A percentile compares a stretch with the other conserved stretches of the same genome.
phyloP scores from a whole-genome alignment of 1,140 invertebrate species.

The Rhizoglyphus robini region DNA sequence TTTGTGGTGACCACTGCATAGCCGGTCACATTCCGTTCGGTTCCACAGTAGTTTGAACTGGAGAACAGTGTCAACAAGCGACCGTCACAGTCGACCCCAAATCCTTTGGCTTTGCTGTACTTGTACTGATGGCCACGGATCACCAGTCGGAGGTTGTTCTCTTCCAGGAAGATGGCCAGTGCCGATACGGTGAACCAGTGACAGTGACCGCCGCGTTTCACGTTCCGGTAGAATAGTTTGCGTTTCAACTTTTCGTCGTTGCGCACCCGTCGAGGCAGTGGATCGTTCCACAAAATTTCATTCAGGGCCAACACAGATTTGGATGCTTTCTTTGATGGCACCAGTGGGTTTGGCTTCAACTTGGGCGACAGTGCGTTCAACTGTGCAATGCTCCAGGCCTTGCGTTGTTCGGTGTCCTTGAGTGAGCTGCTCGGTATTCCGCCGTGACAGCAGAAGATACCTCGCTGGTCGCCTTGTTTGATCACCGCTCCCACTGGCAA shows the following conservation, averaged over 20 bases:
- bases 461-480: no score
- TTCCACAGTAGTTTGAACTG: no score
- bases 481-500: no score
- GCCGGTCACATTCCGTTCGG: no score
- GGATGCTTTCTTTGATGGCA: background rate
- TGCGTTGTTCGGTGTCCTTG: no score
- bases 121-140: background rate
- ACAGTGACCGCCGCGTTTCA: background rate
- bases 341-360: background rate
- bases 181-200: background rate
- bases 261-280: background rate
- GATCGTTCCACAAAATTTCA: background rate
- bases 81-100: background rate
- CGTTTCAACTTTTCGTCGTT: background rate
- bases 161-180: background rate
- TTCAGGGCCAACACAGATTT: background rate
- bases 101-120: no score
- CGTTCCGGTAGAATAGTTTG: background rate
- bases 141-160: background rate
- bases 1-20: no score
- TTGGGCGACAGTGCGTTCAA: background rate
- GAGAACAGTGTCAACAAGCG: background rate
- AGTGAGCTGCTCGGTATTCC: slow-evolving; percentile 50
- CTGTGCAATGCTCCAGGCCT: no score
- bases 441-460: no score